phyloP scores from a whole-genome alignment of 2,888 invertebrate genomes.

The Cephus runcator region DNA sequence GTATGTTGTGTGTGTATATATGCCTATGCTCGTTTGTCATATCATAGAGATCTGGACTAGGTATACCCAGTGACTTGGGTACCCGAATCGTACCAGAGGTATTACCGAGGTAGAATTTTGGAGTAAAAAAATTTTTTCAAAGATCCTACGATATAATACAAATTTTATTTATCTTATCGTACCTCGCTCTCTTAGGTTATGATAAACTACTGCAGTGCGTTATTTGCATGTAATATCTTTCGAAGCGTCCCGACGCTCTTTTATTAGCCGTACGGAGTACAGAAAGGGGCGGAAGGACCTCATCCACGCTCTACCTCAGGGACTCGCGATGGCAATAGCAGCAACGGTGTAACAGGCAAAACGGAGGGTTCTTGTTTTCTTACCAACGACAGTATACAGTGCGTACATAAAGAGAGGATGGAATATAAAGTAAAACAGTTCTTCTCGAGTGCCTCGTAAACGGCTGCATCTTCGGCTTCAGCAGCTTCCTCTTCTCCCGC shows the following conservation, averaged over 20 bases:
- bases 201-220: not conserved
- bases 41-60: not conserved
- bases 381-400: not conserved
- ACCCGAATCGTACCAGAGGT: not conserved
- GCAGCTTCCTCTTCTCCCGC: slow-evolving; percentile 35
- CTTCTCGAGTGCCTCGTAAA: slow-evolving; percentile 46
- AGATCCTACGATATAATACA: not conserved
- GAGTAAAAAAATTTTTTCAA: not conserved
- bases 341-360: not conserved
- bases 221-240: not conserved
- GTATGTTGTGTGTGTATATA: not conserved
- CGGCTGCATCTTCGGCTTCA: slow-evolving; percentile 29
- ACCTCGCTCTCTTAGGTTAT: not conserved
- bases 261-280: not conserved
- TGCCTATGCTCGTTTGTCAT: not conserved
- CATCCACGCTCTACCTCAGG: not conserved
- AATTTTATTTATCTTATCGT: not conserved
- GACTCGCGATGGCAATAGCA: not conserved
- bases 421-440: slow-evolving; percentile 26
- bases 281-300: not conserved
- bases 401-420: slow-evolving; percentile 8
- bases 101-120: not conserved
- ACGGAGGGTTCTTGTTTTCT: not conserved
- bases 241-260: not conserved
- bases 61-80: not conserved